phyloP scores from a whole-genome alignment of 2,797 vertebrate species.

The Tauraco hartlaubi region DNA sequence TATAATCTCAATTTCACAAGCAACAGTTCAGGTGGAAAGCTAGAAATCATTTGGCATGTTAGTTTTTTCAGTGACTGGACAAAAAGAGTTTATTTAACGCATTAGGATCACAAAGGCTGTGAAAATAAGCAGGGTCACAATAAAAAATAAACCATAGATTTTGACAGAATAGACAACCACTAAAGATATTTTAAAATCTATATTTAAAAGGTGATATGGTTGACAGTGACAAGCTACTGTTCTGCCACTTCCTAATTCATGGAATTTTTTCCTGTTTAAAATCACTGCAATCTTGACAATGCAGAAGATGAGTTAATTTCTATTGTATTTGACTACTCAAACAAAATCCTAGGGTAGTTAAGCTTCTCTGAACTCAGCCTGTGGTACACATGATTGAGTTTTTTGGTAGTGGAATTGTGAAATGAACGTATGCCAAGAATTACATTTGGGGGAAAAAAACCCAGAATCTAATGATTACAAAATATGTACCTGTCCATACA shows the following conservation, averaged over 20 bases:
- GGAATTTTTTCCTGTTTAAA: neutral
- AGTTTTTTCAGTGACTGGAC: constrained; percentile 23
- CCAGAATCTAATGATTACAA: neutral
- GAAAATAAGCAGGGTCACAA: constrained; percentile 16
- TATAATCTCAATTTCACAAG: neutral
- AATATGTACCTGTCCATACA: neutral
- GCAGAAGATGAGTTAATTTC: neutral
- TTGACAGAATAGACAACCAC: neutral
- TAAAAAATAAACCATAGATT: neutral
- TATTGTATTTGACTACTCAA: neutral
- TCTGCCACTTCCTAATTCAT: neutral
- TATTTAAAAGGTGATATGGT: neutral
- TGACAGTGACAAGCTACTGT: neutral
- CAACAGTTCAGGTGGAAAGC: constrained; percentile 42
- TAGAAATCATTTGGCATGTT: constrained; percentile 20
- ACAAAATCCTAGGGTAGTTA: neutral
- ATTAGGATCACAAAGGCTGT: constrained; percentile 15
- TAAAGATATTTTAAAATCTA: neutral
- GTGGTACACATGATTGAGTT: neutral
- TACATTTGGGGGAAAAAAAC: neutral
- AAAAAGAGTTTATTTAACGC: constrained; percentile 41
- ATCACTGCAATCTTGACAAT: neutral
- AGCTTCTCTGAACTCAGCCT: neutral
- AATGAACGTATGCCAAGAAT: neutral
- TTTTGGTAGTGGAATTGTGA: neutral